Evolutionary conservation across 2,113 vertebrate species (phyloP), one percentile per base, ranked within the genome.

Genomic region (Podarcis cretensis): DNA sequence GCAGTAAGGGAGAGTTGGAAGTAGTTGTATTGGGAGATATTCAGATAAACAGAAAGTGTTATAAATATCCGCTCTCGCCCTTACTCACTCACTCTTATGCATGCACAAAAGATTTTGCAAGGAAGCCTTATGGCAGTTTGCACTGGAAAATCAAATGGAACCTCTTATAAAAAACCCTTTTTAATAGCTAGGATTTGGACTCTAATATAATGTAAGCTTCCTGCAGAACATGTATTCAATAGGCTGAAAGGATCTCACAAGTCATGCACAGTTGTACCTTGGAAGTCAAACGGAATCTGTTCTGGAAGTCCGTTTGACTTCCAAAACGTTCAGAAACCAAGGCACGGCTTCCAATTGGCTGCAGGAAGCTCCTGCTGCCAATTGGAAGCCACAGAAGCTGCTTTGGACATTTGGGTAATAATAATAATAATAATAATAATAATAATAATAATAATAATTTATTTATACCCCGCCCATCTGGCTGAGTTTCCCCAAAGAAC

Each of bases 11-110:
- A 92, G 85, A 92, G 80, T 88, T 89, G 69, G 81, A 94, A 91
- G 93, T 84, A 95, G 91, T 94, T 96, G 89, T 94, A 37, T 40
- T 91, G 94, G 93, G 94, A 96, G 85, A 94, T 16, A 7, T 89
- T 32, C 23, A 90, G 87, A 92, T 94, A 92, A 95, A 94, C 87
- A 94, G 63, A 90, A 54, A 93, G 14, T 87, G 90, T 66, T 95
- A 86, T 82, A 93, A 89, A 92, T 92, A 65, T 86, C 90, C 71
- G 59, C 84, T 92, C 66, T 9, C 1, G 30, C 27, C 4, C 65
- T 48, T 8, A 27, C 78, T 80, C 21, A 32, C 81, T 82, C 63
- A 23, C 21, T 90, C 89, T 6, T 43, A 43, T 71, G 59, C 20
- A 79, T 78, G 81, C 48, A 93, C 57, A 82, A 92, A 84, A 90